Percentiles rank a stretch among this genome's conserved stretches.
Evolutionary conservation across 2,113 vertebrate species (phyloP).

Genomic region (Thalassoma bifasciatum): DNA sequence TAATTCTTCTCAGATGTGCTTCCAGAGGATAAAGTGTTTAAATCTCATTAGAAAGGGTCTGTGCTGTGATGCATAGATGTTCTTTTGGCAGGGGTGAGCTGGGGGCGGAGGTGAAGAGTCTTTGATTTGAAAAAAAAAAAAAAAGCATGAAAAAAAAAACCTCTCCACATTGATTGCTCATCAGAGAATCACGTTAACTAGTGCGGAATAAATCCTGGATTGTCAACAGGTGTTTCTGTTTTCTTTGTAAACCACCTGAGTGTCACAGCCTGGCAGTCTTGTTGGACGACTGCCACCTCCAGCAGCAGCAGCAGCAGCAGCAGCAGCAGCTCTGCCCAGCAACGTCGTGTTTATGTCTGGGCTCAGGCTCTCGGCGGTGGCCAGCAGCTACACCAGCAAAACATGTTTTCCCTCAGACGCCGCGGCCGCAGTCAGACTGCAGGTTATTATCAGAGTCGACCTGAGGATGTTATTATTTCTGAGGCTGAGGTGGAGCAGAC

Average conservation of each 20-base stretch:
- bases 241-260: constrained; percentile 33
- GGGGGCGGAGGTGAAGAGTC: constrained; percentile 63
- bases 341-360: constrained; percentile 69
- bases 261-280: neutral
- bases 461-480: constrained; percentile 56
- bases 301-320: constrained; percentile 25
- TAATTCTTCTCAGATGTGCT: constrained; percentile 67
- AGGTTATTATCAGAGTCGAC: constrained; percentile 54
- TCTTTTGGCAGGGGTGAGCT: constrained; percentile 48
- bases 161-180: neutral
- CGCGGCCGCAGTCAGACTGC: constrained; percentile 34
- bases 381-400: constrained; percentile 50
- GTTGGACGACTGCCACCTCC: constrained; percentile 27
- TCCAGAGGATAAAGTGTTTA: constrained; percentile 63
- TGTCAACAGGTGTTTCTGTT: constrained; percentile 7
- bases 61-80: constrained; percentile 45
- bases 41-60: constrained; percentile 71
- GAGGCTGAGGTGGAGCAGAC: constrained; percentile 33
- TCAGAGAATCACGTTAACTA: neutral
- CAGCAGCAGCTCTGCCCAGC: constrained; percentile 27
- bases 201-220: neutral
- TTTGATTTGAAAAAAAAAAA: constrained; percentile 45
- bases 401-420: constrained; percentile 64
- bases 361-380: constrained; percentile 35
- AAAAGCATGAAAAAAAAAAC: constrained; percentile 17